Percentiles rank a stretch among this genome's conserved stretches.
These are phyloP conservation scores for Crax fasciolata DNA, from an alignment of 2,797 vertebrate genomes.

Conservation along the genomic window DNA sequence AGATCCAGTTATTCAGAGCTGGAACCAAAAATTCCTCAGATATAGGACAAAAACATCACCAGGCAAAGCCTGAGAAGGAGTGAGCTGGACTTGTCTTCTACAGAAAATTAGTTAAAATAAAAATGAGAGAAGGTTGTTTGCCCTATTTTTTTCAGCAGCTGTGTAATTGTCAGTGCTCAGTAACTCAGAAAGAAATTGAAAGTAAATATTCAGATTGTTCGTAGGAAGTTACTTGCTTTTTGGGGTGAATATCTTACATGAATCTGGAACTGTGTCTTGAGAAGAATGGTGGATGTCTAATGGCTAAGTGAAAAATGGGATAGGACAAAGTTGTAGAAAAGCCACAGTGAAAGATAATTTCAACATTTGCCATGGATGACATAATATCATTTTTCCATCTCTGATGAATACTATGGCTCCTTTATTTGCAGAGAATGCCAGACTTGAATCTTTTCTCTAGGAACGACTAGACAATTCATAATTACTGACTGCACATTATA, in stretches of 20 bases:
- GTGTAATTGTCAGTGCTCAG: not conserved
- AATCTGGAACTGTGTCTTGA: not conserved
- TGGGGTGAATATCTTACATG: not conserved
- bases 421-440: conserved; percentile 46
- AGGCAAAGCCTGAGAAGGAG: not conserved
- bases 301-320: not conserved
- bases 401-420: not conserved
- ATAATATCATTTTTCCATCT: not conserved
- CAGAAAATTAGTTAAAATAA: not conserved
- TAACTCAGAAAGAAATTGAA: not conserved
- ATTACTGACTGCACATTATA: not conserved
- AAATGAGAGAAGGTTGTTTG: not conserved
- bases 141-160: not conserved
- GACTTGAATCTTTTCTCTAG: not conserved
- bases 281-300: not conserved
- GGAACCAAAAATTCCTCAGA: not conserved
- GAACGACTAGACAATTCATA: conserved; percentile 28
- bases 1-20: not conserved
- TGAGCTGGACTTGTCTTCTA: not conserved
- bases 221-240: not conserved
- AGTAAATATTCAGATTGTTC: not conserved
- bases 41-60: not conserved
- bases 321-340: conserved; percentile 35
- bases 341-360: not conserved
- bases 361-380: not conserved